phyloP scores from a whole-genome alignment of 1,140 invertebrate genomes.

The roundworm (Caenorhabditis elegans) region DNA sequence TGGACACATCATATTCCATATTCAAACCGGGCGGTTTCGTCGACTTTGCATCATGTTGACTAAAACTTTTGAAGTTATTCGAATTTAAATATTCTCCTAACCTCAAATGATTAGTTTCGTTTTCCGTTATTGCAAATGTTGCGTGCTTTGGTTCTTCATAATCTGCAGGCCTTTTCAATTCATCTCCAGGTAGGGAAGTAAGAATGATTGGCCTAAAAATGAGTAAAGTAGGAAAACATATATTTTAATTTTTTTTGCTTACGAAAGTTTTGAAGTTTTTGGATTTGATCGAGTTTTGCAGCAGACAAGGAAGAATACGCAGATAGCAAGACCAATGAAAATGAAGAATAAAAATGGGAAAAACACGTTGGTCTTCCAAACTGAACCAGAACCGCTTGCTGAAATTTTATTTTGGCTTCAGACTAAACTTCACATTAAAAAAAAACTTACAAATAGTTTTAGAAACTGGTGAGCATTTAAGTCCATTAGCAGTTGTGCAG shows the following conservation, averaged over 20 bases:
- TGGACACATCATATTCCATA: conserved; percentile 5
- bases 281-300: not conserved
- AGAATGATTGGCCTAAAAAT: not conserved
- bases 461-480: not conserved
- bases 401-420: not conserved
- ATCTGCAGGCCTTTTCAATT: not conserved
- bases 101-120: not conserved
- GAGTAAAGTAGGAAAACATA: not conserved
- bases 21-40: not conserved
- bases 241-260: not conserved
- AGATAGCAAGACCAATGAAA: not conserved
- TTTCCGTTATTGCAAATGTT: not conserved
- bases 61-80: not conserved
- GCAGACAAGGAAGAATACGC: conserved; percentile 32
- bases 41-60: not conserved
- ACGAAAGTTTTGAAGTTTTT: conserved; percentile 8
- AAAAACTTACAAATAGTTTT: not conserved
- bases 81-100: not conserved
- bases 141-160: not conserved
- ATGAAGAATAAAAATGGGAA: conserved; percentile 21
- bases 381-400: conserved; percentile 1
- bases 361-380: conserved; percentile 2
- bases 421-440: not conserved
- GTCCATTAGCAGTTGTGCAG: not conserved
- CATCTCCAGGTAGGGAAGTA: not conserved